Evolutionary conservation across 1,140 invertebrate species (phyloP).

Genomic region (Zaprionus ghesquierei): DNA sequence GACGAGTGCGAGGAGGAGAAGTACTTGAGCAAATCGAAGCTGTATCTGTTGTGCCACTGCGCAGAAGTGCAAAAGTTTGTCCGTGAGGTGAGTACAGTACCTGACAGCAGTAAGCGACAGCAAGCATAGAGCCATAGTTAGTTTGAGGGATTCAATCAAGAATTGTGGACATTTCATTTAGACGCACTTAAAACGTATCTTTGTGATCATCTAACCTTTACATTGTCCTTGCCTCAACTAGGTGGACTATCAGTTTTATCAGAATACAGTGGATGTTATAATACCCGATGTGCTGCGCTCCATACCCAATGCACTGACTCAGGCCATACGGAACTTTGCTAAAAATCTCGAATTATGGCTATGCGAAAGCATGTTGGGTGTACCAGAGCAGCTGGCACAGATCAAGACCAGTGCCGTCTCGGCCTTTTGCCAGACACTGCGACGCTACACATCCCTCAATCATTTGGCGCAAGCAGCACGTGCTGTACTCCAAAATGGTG

Average conservation of each 20-base stretch:
- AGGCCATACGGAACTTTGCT: conserved; percentile 96
- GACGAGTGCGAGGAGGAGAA: conserved; percentile 91
- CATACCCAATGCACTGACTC: conserved; percentile 96
- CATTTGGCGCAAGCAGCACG: conserved; percentile 97
- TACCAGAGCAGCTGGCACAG: conserved; percentile 91
- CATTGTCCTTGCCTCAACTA: no score
- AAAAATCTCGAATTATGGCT: conserved; percentile 95
- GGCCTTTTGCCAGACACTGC: conserved; percentile 96
- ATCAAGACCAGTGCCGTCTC: conserved; percentile 94
- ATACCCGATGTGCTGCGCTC: conserved; percentile 97
- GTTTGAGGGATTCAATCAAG: no score
- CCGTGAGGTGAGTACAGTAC: conserved; percentile 62
- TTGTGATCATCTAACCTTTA: no score
- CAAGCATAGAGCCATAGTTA: no score
- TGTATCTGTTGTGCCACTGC: conserved; percentile 85
- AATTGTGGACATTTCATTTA: no score
- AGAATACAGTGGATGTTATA: conserved; percentile 96
- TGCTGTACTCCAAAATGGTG: conserved; percentile 97
- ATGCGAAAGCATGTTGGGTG: conserved; percentile 92
- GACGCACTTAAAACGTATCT: no score
- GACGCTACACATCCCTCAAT: conserved; percentile 98
- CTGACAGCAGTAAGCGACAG: neutral
- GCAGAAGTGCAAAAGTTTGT: conserved; percentile 85
- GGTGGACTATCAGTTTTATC: conserved; percentile 97
- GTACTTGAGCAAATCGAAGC: conserved; percentile 84